Evolutionary conservation across 92 coral and sea anemone species (phyloP), one percentile per base, ranked within the genome.

Genomic region (Epizoanthus scotinus): DNA sequence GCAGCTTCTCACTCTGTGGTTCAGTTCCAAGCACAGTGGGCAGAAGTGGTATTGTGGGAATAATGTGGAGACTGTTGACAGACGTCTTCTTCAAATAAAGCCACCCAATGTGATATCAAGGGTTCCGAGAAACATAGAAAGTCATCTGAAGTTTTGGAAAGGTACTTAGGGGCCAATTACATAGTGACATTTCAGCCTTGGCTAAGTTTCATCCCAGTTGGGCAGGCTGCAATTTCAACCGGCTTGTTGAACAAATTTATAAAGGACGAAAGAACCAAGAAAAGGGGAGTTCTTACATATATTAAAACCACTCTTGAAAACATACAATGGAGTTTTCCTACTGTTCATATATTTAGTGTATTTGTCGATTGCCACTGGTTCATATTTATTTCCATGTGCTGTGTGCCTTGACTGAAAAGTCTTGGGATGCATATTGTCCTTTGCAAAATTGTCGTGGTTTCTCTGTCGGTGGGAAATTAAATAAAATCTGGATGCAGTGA

Each of bases 21-120:
- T 87, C 44, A 31, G 62, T 17, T 47, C 87, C 22, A 83, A 83
- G 19, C 68, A 83, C 81, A 77, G 84, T 49, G 61, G 77, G 1
- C 83, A 87, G 69, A 75, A 42, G 44, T 87, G 87, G 91, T 85
- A 84, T 56, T 86, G 89, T 86, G 85, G 89, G 21, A 72, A 54
- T 27, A 42, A 62, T 26, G 75, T 86, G 13, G 72, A 57, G n/a
- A 72, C 5, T 40, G 85, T 86, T 7, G 90, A 86, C 36, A 56
- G 77, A 25, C 87, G 87, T 18, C 79, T 87, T 9, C 82, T 83
- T 34, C 74, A 69, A 70, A 87, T 87, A 36, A 83, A 87, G 69
- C 91, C 87, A 9, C 91, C 87, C 12, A 83, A 59, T 78, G 58
- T 63, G 12, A 87, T 87, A 49, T 77, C 87, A 57, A 75, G 87